Conservation (phyloP, 2,888 invertebrate genomes). For the Synanthedon tipuliformis region DNA sequence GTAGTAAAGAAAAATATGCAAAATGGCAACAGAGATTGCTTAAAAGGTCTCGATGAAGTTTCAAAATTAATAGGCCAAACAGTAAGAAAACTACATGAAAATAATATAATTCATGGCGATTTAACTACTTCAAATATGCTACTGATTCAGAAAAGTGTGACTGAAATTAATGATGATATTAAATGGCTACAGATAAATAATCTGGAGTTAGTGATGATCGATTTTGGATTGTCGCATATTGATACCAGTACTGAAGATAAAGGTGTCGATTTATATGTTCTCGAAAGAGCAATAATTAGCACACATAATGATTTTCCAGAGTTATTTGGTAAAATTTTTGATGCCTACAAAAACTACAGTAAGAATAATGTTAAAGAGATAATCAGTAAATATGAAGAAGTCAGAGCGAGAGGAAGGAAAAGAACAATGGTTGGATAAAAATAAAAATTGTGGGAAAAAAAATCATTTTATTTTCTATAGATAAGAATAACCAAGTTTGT, state of each 20-base stretch:
- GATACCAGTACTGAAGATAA: slow-evolving; percentile 90
- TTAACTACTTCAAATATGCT: slow-evolving; percentile 97
- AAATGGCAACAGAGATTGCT: slow-evolving; percentile 10
- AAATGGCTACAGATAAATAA: slow-evolving; percentile 36
- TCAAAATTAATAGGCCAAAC: slow-evolving; percentile 76
- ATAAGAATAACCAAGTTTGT: background rate
- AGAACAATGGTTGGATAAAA: slow-evolving; percentile 93
- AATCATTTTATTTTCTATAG: background rate
- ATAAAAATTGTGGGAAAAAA: background rate
- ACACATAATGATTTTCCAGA: slow-evolving; percentile 85
- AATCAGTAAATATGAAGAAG: slow-evolving; percentile 88
- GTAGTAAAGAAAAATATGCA: slow-evolving; percentile 21
- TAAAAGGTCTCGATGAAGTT: slow-evolving; percentile 37
- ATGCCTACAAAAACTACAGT: slow-evolving; percentile 71
- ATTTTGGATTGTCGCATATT: slow-evolving; percentile 92
- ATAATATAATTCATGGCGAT: slow-evolving; percentile 95
- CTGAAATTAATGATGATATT: slow-evolving; percentile 19
- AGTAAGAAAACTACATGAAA: slow-evolving; percentile 84
- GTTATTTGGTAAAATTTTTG: slow-evolving; percentile 77
- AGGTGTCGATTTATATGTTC: slow-evolving; percentile 96
- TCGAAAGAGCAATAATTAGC: slow-evolving; percentile 92
- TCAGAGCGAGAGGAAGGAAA: slow-evolving; percentile 92
- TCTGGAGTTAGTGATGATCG: slow-evolving; percentile 83
- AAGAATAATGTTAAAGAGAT: slow-evolving; percentile 74
- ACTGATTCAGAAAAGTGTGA: slow-evolving; percentile 60